Evolutionary conservation across 2,797 vertebrate genomes (phyloP), one percentile per base, ranked within the genome.

Genomic region (Urocyon cinereoargenteus): DNA sequence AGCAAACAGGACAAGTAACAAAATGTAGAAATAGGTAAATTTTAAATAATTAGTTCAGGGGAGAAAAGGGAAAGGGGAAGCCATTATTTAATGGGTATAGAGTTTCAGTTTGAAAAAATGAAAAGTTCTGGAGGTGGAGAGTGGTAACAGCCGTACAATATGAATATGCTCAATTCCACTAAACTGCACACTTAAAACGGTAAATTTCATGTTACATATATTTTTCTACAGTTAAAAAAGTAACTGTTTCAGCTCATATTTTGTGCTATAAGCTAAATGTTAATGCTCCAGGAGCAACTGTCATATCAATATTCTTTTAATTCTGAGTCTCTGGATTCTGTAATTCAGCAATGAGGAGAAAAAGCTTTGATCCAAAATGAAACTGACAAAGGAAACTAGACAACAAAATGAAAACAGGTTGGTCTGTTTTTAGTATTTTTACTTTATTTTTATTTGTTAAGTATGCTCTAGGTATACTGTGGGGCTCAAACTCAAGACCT

Each of bases 281-380:
- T 91, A 93, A 75, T 79, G 97, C 68, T 90, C 75, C 28, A 92
- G 45, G 9, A 78, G 10, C 21, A 94, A 62, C 40, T 8, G 21
- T 45, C 79, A 40, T 79, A 81, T 68, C 36, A 84, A 24, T 83
- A 86, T 66, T 89, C 78, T 89, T 89, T 97, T n/a, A 96, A 75
- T 86, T 13, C 31, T 28, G 68, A 40, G 5, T 83, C 59, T 89
- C 90, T 95, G 51, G 90, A 96, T 79, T 96, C 26, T 57, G 13
- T 36, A 78, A 66, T 95, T 95, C 82, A 95, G 24, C 66, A 83
- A 83, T 34, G 15, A 91, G 28, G 36, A 62, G 5, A 64, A 70
- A 64, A 90, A 93, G 77, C 8, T 87, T 51, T 87, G 59, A 68
- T 73, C 28, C 6, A 83, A 85, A 26, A 73, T 40, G 6, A 79